These are phyloP conservation scores for Drosophila formosana DNA, from an alignment of 2,888 invertebrate species.

Conservation along the genomic window DNA sequence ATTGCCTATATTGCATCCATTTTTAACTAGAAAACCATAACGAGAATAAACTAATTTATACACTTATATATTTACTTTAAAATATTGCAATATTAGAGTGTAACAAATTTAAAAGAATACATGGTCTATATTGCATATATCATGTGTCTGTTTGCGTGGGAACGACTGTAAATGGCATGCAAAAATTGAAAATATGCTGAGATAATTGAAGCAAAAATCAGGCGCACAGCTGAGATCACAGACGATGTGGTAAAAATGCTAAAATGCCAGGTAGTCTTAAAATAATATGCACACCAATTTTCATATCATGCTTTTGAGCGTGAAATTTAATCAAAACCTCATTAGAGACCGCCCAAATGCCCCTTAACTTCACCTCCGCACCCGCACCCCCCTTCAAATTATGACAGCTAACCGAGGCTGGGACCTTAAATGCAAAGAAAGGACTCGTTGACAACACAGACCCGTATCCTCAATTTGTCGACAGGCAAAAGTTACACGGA, in stretches of 20 bases:
- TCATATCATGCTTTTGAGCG: constrained; percentile 43
- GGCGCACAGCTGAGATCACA: constrained; percentile 31
- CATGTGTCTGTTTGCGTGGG: constrained; percentile 12
- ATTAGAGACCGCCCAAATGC: constrained; percentile 30
- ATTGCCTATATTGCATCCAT: too few relatives aligned
- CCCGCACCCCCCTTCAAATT: constrained; percentile 30
- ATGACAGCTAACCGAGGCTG: constrained; percentile 40
- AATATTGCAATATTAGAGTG: too few relatives aligned
- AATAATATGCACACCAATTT: constrained; percentile 51
- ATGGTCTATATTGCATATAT: too few relatives aligned
- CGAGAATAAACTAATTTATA: too few relatives aligned
- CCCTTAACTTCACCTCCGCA: neutral
- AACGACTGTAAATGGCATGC: neutral
- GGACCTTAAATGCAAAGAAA: constrained; percentile 14
- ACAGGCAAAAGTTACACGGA: neutral
- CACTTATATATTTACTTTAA: too few relatives aligned
- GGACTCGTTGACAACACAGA: constrained; percentile 34
- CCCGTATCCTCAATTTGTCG: constrained; percentile 47
- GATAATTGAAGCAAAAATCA: constrained; percentile 49
- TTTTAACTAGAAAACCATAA: too few relatives aligned
- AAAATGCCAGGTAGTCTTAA: constrained; percentile 37
- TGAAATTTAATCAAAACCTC: constrained; percentile 75
- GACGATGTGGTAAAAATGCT: constrained; percentile 9
- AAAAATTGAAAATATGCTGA: constrained; percentile 46
- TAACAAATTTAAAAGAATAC: too few relatives aligned